A percentile compares a stretch with the other conserved stretches of the same genome.
Conservation (phyloP, 35 echinoderm and acorn worm species). For the Apostichopus californicus region DNA sequence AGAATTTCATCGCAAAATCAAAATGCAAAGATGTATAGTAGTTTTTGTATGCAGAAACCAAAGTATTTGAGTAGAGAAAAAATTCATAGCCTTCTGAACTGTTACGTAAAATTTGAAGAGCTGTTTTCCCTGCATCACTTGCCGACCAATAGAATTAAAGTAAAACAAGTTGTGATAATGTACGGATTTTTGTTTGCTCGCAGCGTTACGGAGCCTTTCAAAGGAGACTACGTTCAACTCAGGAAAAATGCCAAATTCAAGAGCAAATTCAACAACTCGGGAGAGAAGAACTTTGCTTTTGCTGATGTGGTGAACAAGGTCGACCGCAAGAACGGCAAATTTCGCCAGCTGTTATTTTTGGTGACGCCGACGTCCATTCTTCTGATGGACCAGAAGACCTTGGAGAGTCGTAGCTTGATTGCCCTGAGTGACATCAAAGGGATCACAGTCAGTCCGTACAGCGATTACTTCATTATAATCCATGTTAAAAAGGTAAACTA, state of each 20-base stretch:
- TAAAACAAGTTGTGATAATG: too few relatives aligned
- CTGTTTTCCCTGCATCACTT: too few relatives aligned
- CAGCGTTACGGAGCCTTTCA: constrained; percentile 79
- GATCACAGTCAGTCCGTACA: constrained; percentile 89
- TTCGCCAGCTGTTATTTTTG: constrained; percentile 72
- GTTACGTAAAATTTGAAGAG: too few relatives aligned
- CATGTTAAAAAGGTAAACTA: constrained; percentile 85
- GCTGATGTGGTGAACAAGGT: constrained; percentile 88
- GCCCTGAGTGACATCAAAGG: constrained; percentile 78
- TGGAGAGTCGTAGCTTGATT: constrained; percentile 69
- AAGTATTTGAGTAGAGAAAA: too few relatives aligned
- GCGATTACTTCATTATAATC: constrained; percentile 76
- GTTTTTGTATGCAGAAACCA: too few relatives aligned
- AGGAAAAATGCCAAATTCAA: constrained; percentile 81
- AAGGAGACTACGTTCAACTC: constrained; percentile 84
- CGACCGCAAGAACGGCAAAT: constrained; percentile 96
- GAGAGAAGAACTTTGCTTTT: constrained; percentile 85
- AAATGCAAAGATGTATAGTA: too few relatives aligned
- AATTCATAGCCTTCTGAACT: too few relatives aligned
- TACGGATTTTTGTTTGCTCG: neutral
- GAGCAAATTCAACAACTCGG: constrained; percentile 47
- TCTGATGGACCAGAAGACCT: constrained; percentile 90
- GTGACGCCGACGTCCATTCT: constrained; percentile 71
- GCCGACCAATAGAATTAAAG: too few relatives aligned
- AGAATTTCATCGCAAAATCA: too few relatives aligned